Conservation (phyloP, 37 sponge, comb jelly and placozoan species). For the Diacarnus erythraeanus region DNA sequence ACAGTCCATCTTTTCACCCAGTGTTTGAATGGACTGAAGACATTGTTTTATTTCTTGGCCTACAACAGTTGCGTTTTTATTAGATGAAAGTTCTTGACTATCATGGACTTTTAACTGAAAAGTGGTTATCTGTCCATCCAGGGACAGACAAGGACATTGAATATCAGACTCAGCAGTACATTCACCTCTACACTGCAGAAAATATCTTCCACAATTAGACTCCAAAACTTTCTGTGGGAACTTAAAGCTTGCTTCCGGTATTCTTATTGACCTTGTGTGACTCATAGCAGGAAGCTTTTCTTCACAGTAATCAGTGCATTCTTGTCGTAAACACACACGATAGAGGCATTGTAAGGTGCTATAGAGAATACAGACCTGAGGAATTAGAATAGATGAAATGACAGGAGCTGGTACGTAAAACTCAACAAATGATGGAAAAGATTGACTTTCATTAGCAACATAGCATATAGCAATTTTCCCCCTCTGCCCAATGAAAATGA, state of each 20-base stretch:
- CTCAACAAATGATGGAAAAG: background rate
- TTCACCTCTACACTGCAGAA: background rate
- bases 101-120: background rate
- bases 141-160: background rate
- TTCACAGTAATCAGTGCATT: background rate
- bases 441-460: background rate
- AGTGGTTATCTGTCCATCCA: background rate
- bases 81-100: background rate
- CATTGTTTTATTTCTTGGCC: slow-evolving; percentile 15
- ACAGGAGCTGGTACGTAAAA: slow-evolving; percentile 21
- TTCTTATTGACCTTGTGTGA: background rate
- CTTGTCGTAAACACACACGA: slow-evolving; percentile 2
- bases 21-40: background rate
- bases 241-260: slow-evolving; percentile 26
- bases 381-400: slow-evolving; percentile 8
- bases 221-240: slow-evolving; percentile 20
- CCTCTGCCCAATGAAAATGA: slow-evolving; percentile 23
- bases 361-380: background rate
- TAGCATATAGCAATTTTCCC: slow-evolving; percentile 25
- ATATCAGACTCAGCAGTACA: background rate
- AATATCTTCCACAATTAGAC: background rate
- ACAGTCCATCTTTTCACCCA: background rate
- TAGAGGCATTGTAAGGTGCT: slow-evolving; percentile 5
- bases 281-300: background rate
- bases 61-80: background rate